A percentile compares a stretch with the other conserved stretches of the same genome.
These are phyloP conservation scores for Pipra filicauda DNA, from an alignment of 2,113 vertebrate genomes.

Conservation along the genomic window DNA sequence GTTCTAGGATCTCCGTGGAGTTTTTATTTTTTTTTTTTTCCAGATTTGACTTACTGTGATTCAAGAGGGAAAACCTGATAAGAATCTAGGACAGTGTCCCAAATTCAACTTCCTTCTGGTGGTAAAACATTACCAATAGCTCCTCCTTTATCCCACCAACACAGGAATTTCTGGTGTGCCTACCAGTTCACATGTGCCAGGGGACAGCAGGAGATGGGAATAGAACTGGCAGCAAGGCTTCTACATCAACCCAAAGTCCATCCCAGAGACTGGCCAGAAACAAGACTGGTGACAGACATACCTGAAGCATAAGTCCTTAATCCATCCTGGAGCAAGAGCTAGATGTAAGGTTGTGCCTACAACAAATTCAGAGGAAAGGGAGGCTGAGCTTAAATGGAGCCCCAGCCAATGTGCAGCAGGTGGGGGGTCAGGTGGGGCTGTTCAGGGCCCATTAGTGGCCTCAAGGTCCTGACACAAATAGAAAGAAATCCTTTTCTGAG, in stretches of 20 bases:
- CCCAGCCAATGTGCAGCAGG: background rate
- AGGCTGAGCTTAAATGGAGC: background rate
- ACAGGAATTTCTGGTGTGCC: background rate
- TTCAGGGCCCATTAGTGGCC: background rate
- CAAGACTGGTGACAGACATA: background rate
- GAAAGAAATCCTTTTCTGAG: background rate
- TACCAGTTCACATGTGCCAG: background rate
- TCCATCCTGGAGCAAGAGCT: background rate
- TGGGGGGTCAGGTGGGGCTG: background rate
- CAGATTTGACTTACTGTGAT: background rate
- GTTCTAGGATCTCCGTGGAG: background rate
- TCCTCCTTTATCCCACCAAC: background rate
- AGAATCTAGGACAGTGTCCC: background rate
- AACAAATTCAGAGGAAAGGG: fast-evolving
- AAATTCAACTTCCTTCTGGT: background rate
- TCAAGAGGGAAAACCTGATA: background rate
- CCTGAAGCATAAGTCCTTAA: fast-evolving
- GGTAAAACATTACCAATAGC: background rate
- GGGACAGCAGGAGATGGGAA: background rate
- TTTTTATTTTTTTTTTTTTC: background rate
- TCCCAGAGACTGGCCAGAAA: background rate
- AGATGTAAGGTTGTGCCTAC: fast-evolving
- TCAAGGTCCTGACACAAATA: background rate
- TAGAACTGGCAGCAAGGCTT: background rate
- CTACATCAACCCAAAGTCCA: background rate